Conservation (phyloP, 2,113 vertebrate species). For the Brachionichthys hirsutus region DNA sequence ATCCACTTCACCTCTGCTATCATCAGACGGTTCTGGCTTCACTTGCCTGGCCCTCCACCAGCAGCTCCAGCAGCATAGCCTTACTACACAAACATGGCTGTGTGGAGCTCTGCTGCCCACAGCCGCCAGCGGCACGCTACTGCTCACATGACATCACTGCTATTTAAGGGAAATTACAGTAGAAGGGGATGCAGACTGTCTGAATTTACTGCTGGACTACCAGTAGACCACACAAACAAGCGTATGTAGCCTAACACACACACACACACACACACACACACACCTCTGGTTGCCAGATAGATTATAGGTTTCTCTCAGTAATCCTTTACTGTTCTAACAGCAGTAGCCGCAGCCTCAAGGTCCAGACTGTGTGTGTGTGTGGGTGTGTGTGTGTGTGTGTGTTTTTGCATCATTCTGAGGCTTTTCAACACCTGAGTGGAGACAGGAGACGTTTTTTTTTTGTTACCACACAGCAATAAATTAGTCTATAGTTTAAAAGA, state of each 20-base stretch:
- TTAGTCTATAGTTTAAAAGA: constrained; percentile 30
- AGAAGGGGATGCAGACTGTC: constrained; percentile 64
- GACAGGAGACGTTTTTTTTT: constrained; percentile 51
- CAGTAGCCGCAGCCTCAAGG: constrained; percentile 38
- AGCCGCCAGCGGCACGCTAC: constrained; percentile 43
- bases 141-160: constrained; percentile 70
- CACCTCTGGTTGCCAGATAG: constrained; percentile 54
- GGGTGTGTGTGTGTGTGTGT: constrained; percentile 41
- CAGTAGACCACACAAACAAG: constrained; percentile 43
- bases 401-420: constrained; percentile 50
- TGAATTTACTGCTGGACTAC: constrained; percentile 56
- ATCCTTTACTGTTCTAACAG: constrained; percentile 49
- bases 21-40: constrained; percentile 44
- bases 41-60: constrained; percentile 42
- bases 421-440: constrained; percentile 65
- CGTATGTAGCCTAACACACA: constrained; percentile 8
- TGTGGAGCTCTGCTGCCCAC: constrained; percentile 38
- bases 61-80: constrained; percentile 40
- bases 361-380: constrained; percentile 42
- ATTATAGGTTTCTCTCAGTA: constrained; percentile 63
- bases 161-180: constrained; percentile 72
- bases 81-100: constrained; percentile 62
- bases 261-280: constrained; percentile 18
- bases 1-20: constrained; percentile 69
- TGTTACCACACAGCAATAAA: constrained; percentile 47